Evolutionary conservation across 2,113 vertebrate species (phyloP), one percentile per base, ranked within the genome.

Genomic region (Crypturellus undulatus): DNA sequence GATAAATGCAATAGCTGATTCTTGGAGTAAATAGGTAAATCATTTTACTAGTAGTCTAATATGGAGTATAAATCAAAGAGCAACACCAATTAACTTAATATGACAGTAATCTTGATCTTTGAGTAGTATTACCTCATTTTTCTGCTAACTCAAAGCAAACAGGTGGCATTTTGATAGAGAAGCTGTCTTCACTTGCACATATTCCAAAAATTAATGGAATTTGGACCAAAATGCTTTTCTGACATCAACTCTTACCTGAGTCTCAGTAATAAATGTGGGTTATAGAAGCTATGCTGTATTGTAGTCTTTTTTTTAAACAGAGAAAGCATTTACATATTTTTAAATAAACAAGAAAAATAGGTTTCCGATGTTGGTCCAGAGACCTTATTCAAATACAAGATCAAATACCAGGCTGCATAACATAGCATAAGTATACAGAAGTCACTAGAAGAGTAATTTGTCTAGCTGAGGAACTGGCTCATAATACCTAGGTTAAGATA

Each of bases 221-320:
- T 36, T 67, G 18, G 8, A 59, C 34, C 86, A 18, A 78, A 71
- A 9, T 70, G 32, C 49, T 79, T 22, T 73, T 76, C 63, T 32
- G 59, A 52, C 34, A 68, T 11, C 49, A 76, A 10, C 22, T 85
- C 45, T 22, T 30, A 72, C 42, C 21, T 65, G 30, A 69, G n/a
- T 25, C 34, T n/a, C 40, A n/a, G 3, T 65, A 76, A 72, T 0
- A 0, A 70, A 42, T n/a, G 8, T 40, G 69, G 18, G 5, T 62
- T 70, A 28, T 52, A 36, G 24, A 9, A 80, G 25, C 11, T 67
- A 32, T 79, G 43, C 34, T 30, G 20, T 15, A 16, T 24, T 67
- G 17, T 24, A 59, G 20, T 30, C 6, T 87, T 24, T 73, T 56
- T 54, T 89, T 81, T 63, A 64, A 65, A 77, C 38, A 65, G 75